Evolutionary conservation across 2,888 invertebrate genomes (phyloP), one percentile per base, ranked within the genome.

Genomic region (Diaperis boleti): DNA sequence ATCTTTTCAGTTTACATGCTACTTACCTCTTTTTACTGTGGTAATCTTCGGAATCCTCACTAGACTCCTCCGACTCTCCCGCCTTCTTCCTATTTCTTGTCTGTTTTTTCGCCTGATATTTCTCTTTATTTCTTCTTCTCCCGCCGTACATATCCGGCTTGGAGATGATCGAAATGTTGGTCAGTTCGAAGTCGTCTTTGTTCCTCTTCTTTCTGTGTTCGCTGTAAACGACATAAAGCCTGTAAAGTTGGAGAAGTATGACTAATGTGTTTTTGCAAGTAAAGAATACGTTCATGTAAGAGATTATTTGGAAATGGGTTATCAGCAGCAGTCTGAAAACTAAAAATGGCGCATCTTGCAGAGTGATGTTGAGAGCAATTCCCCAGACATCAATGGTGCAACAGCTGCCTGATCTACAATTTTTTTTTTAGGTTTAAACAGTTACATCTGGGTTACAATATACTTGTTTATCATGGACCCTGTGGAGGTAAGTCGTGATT

Each of bases 221-320:
- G 15, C 89, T 85, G 70, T 92, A 90, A 0, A 94, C 87, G 0
- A 94, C 93, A 76, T 92, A 91, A 0, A 95, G 83, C 3, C 95
- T 84, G 77, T 95, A 95, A 59, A 95, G 83, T 79, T 95, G 94
- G 0, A 97, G 85, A 0, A 95, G 81, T 63, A 96, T 96, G 6
- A 97, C 96, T 79, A 95, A 81, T 0, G 92, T 91, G 75, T 94
- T 95, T 82, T 95, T 92, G 82, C 95, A 95, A 0, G 96, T 96
- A 82, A 97, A 97, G 83, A 97, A 97, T 13, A 96, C 92, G 79
- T 96, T 96, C 90, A 96, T 96, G 76, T 97, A 96, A 74, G 92
- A 95, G 69, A 95, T 91, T 20, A 96, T 94, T 68, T 89, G 87
- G 79, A 93, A 96, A 74, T 94, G 91, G 6, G 92, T 87, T 62